These are phyloP conservation scores for Malurus leucopterus DNA, from an alignment of 2,797 vertebrate genomes.

Conservation along the genomic window DNA sequence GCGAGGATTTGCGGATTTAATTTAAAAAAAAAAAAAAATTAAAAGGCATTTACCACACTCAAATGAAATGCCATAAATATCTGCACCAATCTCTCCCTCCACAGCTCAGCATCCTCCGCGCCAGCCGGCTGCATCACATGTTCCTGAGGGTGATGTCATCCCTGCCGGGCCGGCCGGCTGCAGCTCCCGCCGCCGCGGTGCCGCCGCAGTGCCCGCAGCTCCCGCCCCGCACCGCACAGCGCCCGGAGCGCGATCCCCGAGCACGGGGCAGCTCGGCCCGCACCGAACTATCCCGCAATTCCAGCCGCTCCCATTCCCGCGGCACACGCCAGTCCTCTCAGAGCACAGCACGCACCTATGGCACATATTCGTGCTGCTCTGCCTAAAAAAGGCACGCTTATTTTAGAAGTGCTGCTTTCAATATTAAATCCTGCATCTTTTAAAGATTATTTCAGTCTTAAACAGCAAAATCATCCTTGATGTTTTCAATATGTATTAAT, in stretches of 20 bases:
- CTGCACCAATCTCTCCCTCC: slow-evolving; percentile 11
- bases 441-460: not conserved
- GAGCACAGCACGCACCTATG: fast-evolving
- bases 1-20: not conserved
- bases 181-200: not conserved
- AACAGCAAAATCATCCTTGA: not conserved
- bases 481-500: not conserved
- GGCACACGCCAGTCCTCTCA: fast-evolving
- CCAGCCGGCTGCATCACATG: slow-evolving; percentile 29
- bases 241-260: too few relatives aligned
- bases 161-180: not conserved
- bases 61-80: slow-evolving; percentile 7
- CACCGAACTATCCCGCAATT: too few relatives aligned
- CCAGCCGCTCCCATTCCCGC: fast-evolving
- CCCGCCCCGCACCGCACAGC: not conserved
- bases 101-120: slow-evolving; percentile 15
- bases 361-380: fast-evolving
- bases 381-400: not conserved
- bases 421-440: not conserved
- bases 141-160: slow-evolving; percentile 70
- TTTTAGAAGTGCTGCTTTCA: not conserved
- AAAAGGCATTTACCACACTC: not conserved
- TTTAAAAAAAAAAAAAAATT: not conserved
- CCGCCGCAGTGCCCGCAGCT: slow-evolving; percentile 29
- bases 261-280: not conserved